Evolutionary conservation across 2,888 invertebrate genomes (phyloP), one percentile per base, ranked within the genome.

Genomic region (Brachynemurus nebulosus): DNA sequence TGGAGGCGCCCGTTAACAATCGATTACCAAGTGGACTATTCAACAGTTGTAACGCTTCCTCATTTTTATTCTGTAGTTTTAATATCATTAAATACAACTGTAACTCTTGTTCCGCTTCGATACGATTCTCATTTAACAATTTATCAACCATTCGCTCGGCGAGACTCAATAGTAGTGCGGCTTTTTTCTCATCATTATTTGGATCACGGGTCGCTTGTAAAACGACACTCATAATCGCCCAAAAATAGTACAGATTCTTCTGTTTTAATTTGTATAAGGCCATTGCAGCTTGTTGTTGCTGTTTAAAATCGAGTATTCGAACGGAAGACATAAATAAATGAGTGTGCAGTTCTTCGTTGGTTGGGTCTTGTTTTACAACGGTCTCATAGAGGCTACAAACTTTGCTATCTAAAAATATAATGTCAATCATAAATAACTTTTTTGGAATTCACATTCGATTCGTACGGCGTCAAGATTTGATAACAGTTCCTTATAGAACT

Each of bases 281-380:
- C 72, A 95, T 76, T 0, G 96, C 97, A 1, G 85, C 79, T 50
- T 84, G 76, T 58, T 95, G 91, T 62, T 96, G 96, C 7, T 86
- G 76, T 58, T 86, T 85, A 59, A 84, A 91, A 65, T 96, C 86
- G 2, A 82, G 82, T 2, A 92, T 70, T 21, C 96, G 74, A 4
- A 95, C 95, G 59, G 96, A 88, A 0, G 95, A 83, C 85, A 96
- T 93, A 64, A 97, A 98, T 27, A 97, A 72, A 57, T 93, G 90
- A 0, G 92, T 88, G 53, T 93, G 73, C 2, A 95, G 72, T 61
- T 96, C 95, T 62, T 97, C 96, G 60, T 86, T 93, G 19, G 71
- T 74, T 0, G 92, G 90, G 52, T 89, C 84, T 34, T 77, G 74
- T 59, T 86, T 85, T 11, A 84, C 80, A 0, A 95, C 95, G 39